phyloP scores from a whole-genome alignment of 2,888 invertebrate species.

The Pyrrhosoma nymphula region DNA sequence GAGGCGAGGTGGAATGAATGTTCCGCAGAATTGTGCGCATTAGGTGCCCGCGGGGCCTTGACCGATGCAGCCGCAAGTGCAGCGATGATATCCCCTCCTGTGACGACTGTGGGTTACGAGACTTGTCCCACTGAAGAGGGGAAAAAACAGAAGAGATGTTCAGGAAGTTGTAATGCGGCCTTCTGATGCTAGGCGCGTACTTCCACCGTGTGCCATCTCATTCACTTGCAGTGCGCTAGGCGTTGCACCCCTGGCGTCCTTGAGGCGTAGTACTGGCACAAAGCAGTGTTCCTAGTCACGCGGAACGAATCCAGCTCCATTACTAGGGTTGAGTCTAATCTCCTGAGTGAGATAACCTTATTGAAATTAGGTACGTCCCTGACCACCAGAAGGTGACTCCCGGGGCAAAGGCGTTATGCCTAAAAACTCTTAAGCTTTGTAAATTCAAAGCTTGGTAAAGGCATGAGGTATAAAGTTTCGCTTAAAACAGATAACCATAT shows the following conservation, averaged over 20 bases:
- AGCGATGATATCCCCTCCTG: not conserved
- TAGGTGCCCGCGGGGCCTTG: not conserved
- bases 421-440: too few species aligned
- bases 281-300: not conserved
- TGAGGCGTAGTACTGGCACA: not conserved
- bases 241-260: not conserved
- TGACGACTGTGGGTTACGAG: not conserved
- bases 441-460: too few species aligned
- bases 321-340: not conserved
- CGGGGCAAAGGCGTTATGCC: too few species aligned
- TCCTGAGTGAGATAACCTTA: not conserved
- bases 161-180: not conserved
- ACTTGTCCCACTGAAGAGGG: not conserved
- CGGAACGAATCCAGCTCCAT: not conserved
- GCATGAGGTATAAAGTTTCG: too few species aligned
- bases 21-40: not conserved
- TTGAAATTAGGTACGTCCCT: not conserved
- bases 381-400: too few species aligned
- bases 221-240: not conserved
- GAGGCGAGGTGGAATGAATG: not conserved
- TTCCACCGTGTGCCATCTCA: not conserved
- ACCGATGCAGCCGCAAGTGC: not conserved
- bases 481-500: too few species aligned
- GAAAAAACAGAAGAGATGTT: not conserved
- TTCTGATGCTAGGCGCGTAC: not conserved